Evolutionary conservation across 2,113 vertebrate genomes (phyloP).

Genomic region (Caranx ignobilis): DNA sequence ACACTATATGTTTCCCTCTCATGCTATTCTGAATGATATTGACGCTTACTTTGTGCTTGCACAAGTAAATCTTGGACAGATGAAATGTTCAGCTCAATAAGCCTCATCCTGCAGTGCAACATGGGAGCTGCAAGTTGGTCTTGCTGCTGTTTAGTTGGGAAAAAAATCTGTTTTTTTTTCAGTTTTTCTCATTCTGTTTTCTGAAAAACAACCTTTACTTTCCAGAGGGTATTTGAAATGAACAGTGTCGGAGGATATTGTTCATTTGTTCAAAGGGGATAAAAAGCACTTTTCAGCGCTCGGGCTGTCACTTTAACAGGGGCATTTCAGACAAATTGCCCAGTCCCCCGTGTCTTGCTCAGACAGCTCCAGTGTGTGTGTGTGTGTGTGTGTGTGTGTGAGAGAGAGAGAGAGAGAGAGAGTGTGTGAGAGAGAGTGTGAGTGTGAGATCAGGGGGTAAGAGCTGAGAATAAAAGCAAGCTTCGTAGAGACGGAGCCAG

Average conservation of each 20-base stretch:
- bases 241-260: conserved; percentile 16
- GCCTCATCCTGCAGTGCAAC: neutral
- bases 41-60: no score
- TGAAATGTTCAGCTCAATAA: neutral
- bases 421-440: neutral
- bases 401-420: neutral
- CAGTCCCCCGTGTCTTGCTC: conserved; percentile 64
- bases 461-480: conserved; percentile 66
- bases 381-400: conserved; percentile 30
- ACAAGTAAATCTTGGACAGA: neutral
- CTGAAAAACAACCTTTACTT: conserved; percentile 7
- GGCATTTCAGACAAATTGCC: conserved; percentile 55
- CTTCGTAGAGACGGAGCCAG: conserved; percentile 57
- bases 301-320: conserved; percentile 69
- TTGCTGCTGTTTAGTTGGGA: neutral
- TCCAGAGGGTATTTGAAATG: conserved; percentile 10
- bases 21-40: no score
- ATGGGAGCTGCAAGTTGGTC: neutral
- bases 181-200: neutral
- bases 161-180: neutral
- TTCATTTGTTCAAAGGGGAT: conserved; percentile 42
- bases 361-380: conserved; percentile 62
- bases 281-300: conserved; percentile 40
- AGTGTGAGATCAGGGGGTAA: conserved; percentile 42
- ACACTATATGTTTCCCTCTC: no score